Percentiles rank a stretch among this genome's conserved stretches.
These are phyloP conservation scores for Noctua fimbriata DNA, from an alignment of 2,888 invertebrate species.

Conservation along the genomic window DNA sequence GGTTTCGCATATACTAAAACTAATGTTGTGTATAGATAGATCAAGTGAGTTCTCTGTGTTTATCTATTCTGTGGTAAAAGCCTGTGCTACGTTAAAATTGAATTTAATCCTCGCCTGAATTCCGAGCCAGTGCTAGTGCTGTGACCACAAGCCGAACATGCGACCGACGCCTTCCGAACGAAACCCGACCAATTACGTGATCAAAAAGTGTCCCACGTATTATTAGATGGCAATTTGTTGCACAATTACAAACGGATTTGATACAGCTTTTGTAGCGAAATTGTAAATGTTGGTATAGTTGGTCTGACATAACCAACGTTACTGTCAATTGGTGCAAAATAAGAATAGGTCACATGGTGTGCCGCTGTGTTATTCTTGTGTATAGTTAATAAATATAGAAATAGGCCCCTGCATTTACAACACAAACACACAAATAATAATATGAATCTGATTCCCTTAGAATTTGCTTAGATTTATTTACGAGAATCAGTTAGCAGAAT, in stretches of 20 bases:
- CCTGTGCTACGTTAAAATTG: constrained; percentile 63
- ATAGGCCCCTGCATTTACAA: not conserved
- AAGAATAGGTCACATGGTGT: not conserved
- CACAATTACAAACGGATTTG: constrained; percentile 24
- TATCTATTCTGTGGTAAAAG: constrained; percentile 10
- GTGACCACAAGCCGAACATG: constrained; percentile 53
- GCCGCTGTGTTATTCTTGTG: not conserved
- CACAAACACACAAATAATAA: no score
- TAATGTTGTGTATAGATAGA: no score
- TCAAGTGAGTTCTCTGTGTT: not conserved
- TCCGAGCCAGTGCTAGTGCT: constrained; percentile 37
- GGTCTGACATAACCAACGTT: not conserved
- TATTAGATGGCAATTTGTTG: constrained; percentile 39
- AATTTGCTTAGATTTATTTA: not conserved
- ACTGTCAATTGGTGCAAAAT: not conserved
- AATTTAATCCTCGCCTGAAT: constrained; percentile 66
- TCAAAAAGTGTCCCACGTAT: constrained; percentile 44
- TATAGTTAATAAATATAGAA: not conserved
- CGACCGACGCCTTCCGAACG: constrained; percentile 35
- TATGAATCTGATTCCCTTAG: not conserved
- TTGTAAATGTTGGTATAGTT: not conserved
- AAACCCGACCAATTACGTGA: constrained; percentile 49
- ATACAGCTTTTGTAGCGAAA: constrained; percentile 6
- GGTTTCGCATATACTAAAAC: no score
- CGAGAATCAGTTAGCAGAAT: not conserved